A percentile compares a stretch with the other conserved stretches of the same genome.
Conservation (phyloP, 1,140 invertebrate genomes). For the Marisa cornuarietis region DNA sequence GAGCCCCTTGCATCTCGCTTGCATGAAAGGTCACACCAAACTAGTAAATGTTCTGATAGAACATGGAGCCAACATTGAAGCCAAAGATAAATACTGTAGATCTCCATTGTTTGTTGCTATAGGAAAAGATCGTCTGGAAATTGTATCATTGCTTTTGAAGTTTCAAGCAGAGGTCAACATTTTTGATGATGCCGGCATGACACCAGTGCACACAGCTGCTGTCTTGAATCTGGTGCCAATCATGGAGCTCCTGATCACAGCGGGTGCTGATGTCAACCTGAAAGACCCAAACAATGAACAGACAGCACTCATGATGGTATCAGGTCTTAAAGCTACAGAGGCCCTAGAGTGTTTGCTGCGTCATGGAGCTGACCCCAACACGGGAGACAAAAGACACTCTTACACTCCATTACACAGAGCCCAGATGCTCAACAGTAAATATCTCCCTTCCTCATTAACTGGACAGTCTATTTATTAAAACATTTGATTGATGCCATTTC, state of each 20-base stretch:
- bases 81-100: background rate
- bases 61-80: constrained; percentile 2
- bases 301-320: background rate
- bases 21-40: background rate
- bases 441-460: too few relatives aligned
- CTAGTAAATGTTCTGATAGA: background rate
- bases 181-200: background rate
- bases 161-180: background rate
- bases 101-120: constrained; percentile 13
- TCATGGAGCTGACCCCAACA: constrained; percentile 7
- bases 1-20: constrained; percentile 10
- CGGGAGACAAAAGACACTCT: background rate
- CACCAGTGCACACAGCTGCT: constrained; percentile 1
- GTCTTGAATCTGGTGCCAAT: background rate
- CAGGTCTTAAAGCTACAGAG: background rate
- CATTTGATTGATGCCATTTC: too few relatives aligned
- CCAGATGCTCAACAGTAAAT: too few relatives aligned
- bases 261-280: background rate
- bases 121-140: background rate
- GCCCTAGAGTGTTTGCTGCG: constrained; percentile 1
- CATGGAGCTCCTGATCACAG: background rate
- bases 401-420: constrained; percentile 4
- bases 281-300: background rate
- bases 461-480: too few relatives aligned
- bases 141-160: constrained; percentile 1